These are phyloP conservation scores for Enoplosus armatus DNA, from an alignment of 2,797 vertebrate species.

Conservation along the genomic window DNA sequence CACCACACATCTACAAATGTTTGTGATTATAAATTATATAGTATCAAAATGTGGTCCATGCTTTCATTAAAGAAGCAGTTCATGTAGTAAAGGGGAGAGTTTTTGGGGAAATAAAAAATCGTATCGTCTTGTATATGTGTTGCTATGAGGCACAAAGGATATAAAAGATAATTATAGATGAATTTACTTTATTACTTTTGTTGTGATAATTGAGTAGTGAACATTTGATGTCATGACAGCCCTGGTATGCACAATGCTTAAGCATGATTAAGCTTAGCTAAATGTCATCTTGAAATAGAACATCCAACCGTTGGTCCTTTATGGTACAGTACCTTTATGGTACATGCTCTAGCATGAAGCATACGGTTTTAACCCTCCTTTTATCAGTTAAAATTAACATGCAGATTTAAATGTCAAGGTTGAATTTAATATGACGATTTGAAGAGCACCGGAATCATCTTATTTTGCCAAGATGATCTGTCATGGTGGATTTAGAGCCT, in stretches of 20 bases:
- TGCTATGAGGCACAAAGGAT: not conserved
- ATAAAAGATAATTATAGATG: constrained; percentile 9
- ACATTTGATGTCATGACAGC: not conserved
- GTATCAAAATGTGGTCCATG: not conserved
- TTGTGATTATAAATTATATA: constrained; percentile 3
- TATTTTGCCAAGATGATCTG: constrained; percentile 57
- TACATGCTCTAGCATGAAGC: constrained; percentile 25
- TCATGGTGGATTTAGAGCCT: constrained; percentile 53
- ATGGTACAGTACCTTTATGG: constrained; percentile 11
- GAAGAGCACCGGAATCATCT: constrained; percentile 42
- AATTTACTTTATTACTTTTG: not conserved
- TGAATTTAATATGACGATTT: constrained; percentile 58
- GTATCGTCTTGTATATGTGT: not conserved
- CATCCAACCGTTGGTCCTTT: constrained; percentile 17
- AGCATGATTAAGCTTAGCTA: constrained; percentile 17
- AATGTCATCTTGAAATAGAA: constrained; percentile 42
- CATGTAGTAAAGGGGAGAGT: not conserved
- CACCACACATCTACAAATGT: constrained; percentile 3
- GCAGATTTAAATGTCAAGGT: constrained; percentile 60
- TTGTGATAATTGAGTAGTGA: not conserved
- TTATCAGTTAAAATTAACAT: constrained; percentile 47
- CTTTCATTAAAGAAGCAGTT: not conserved
- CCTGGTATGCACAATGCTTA: not conserved
- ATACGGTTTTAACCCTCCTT: constrained; percentile 19
- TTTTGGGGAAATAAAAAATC: not conserved